Conservation (phyloP, 2,113 vertebrate genomes). For the Pterocles orientalis region DNA sequence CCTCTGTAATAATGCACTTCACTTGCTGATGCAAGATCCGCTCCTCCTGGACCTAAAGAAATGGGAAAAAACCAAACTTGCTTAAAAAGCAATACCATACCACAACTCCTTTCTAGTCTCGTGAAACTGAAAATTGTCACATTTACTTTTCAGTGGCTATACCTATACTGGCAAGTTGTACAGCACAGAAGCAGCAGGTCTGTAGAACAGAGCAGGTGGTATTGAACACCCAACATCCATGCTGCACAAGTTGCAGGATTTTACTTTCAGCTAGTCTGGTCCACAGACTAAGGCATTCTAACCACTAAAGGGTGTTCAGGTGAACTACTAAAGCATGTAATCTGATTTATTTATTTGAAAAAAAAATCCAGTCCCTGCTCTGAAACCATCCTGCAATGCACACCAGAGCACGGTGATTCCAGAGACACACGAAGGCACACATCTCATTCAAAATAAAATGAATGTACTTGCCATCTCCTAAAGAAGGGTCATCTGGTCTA, state of each 20-base stretch:
- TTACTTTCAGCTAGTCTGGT: not conserved
- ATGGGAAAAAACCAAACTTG: not conserved
- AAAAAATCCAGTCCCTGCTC: not conserved
- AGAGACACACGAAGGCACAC: not conserved
- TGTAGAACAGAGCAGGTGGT: not conserved
- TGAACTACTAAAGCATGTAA: not conserved
- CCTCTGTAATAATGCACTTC: slow-evolving; percentile 98
- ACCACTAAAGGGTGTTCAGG: not conserved
- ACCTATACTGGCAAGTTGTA: not conserved
- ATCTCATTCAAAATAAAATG: not conserved
- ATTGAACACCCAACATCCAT: not conserved
- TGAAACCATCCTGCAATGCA: not conserved
- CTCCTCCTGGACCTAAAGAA: slow-evolving; percentile 91
- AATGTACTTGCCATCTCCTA: not conserved
- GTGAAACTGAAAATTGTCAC: not conserved
- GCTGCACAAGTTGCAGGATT: not conserved
- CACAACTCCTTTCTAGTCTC: not conserved
- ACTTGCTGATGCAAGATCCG: slow-evolving; percentile 97
- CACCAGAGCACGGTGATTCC: not conserved
- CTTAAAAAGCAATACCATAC: not conserved
- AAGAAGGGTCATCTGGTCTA: not conserved
- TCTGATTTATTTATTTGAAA: not conserved
- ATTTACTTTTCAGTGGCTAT: not conserved
- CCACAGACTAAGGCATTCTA: not conserved
- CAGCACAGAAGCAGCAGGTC: not conserved